Evolutionary conservation across 2,888 invertebrate species (phyloP).

Genomic region (Tridacna crocea): DNA sequence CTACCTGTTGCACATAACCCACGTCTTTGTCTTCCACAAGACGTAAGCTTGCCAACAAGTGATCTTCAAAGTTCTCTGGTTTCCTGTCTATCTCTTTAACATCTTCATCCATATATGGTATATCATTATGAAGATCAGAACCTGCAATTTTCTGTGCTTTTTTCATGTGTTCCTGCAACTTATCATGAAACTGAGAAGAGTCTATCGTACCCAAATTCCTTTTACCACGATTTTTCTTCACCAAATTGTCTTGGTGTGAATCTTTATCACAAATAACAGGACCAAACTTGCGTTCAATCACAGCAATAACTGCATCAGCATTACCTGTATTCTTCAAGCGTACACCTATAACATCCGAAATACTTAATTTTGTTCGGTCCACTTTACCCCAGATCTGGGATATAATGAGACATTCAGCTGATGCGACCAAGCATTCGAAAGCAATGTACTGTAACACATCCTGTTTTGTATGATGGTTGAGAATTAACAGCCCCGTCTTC

Average conservation of each 20-base stretch:
- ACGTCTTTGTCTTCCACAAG: conserved; percentile 52
- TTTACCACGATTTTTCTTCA: background rate
- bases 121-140: conserved; percentile 37
- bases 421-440: conserved; percentile 70
- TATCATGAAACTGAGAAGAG: conserved; percentile 23
- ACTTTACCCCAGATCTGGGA: conserved; percentile 46
- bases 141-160: conserved; percentile 29
- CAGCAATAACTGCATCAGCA: conserved; percentile 39
- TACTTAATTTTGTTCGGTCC: conserved; percentile 29
- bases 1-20: conserved; percentile 14
- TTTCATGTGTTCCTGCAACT: conserved; percentile 49
- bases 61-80: conserved; percentile 70
- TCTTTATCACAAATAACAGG: background rate
- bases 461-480: conserved; percentile 37
- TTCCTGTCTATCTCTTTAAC: conserved; percentile 46
- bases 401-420: conserved; percentile 66
- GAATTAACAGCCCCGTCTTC: conserved; percentile 45
- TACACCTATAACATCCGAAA: conserved; percentile 49
- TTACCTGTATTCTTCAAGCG: conserved; percentile 50
- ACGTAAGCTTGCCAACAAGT: conserved; percentile 68
- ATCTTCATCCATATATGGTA: conserved; percentile 65
- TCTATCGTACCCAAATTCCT: background rate
- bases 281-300: conserved; percentile 37
- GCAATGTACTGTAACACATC: conserved; percentile 60
- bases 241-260: background rate